Evolutionary conservation across 2,113 vertebrate species (phyloP), one percentile per base, ranked within the genome.

Genomic region (Aphyosemion australe): DNA sequence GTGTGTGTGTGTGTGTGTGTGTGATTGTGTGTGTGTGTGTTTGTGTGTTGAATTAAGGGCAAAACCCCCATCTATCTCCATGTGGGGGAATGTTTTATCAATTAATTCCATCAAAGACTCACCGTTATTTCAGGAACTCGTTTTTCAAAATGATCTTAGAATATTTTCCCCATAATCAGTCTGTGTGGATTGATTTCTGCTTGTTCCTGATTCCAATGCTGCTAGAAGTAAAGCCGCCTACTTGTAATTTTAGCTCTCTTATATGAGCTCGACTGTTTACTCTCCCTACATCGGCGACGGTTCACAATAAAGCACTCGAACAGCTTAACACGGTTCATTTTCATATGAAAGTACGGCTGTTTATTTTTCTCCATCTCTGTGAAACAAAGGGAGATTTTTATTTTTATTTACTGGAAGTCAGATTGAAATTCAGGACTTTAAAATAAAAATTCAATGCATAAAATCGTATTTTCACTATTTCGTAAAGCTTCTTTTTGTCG

Each of bases 41-140:
- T 50, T 69, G 61, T 82, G 67, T 61, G 42, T 69, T 61, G 82
- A 66, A 65, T 75, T 68, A 63, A 54, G 53, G 46, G 51, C 67
- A 46, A 69, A 65, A 72, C 74, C 52, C 6, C 14, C 48, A 74
- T 42, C 41, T 13, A 42, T 14, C 42, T 45, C 42, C 14, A 6
- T 15, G 13, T 45, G 13, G 14, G 14, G 3, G 42, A 45, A 15
- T 3, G 13, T 45, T 15, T 15, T 15, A 45, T 6, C 1, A 41
- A 32, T 32, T 32, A 32, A 32, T 32, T 32, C 32, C 32, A 37
- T 37, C 4, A 7, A 37, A 7, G 9, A 37, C 5, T 8, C 1
- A 1, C 34, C 34, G 6, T 37, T 37, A 37, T 1, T 20, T 21
- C 11, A 57, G 12, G 54, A 42, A 42, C 6, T 57, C 1, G 1